Evolutionary conservation across 2,113 vertebrate species (phyloP), one percentile per base, ranked within the genome.

Genomic region (Hippocampus zosterae): DNA sequence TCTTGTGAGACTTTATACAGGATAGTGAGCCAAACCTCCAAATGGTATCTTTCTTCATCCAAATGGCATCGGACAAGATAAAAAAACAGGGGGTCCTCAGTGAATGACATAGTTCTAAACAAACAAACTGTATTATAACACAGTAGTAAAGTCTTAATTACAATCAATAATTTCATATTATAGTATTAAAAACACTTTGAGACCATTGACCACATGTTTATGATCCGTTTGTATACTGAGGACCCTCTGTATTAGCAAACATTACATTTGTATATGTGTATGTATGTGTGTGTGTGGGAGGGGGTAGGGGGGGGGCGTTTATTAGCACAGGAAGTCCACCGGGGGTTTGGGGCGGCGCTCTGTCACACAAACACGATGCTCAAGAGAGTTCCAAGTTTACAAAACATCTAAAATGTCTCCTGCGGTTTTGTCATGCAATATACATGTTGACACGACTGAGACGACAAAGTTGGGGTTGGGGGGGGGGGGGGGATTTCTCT

Each of bases 391-490:
- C 81, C 80, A 86, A 84, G 74, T 85, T 84, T 88, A 91, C 86
- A 88, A 91, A 91, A 92, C 90, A 92, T 84, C 80, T 27, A 82
- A 87, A 86, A 89, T 81, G 87, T 81, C 89, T 88, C 84, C 87
- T 80, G 78, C 76, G 79, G 82, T 88, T 85, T 85, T 89, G 87
- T 92, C 90, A 92, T 93, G 91, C 91, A 92, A 90, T 92, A 90
- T 91, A 92, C 89, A 92, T 76, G 82, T 92, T 75, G 88, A 91
- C 87, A 90, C 79, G 50, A 84, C 79, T 75, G 73, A 81, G 83
- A 88, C 80, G 77, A 85, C 78, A 77, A 76, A 74, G 82, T 76
- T 81, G 75, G 59, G 74, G 69, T 19, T 16, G 29, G 27, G 16
- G 7, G 13, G 7, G 6, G 13, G 10, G 50, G 11, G 46, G 15